Evolutionary conservation across 2,797 vertebrate genomes (phyloP).

Genomic region (Pantherophis vulpinus): DNA sequence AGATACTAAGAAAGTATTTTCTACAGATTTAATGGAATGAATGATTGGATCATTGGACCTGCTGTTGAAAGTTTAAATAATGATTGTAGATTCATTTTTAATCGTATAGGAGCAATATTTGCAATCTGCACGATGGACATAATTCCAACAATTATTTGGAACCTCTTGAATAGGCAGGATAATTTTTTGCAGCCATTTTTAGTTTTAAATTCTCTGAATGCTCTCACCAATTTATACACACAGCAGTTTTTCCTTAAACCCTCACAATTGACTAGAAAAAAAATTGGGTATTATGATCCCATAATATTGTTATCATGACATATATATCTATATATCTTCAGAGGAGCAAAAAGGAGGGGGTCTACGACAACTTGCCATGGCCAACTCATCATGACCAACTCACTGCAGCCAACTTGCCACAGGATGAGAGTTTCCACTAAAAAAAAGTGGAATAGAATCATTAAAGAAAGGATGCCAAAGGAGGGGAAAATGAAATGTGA

Average conservation of each 20-base stretch:
- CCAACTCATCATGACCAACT: too few species aligned
- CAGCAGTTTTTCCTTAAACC: background rate
- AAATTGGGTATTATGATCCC: background rate
- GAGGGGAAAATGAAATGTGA: too few species aligned
- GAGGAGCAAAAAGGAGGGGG: background rate
- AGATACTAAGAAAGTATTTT: background rate
- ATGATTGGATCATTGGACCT: background rate
- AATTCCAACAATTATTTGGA: background rate
- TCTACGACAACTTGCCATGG: too few species aligned
- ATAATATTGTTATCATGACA: background rate
- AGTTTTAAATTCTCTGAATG: background rate
- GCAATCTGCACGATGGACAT: background rate
- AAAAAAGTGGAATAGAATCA: too few species aligned
- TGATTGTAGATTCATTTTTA: background rate
- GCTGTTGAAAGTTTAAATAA: background rate
- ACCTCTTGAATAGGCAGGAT: background rate
- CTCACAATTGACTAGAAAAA: background rate
- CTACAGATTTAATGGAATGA: background rate
- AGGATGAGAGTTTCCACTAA: too few species aligned
- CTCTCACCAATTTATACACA: background rate
- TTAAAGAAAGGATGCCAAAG: too few species aligned
- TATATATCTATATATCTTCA: background rate
- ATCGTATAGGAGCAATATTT: background rate
- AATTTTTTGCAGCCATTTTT: background rate
- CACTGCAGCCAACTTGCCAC: too few species aligned